Evolutionary conservation across 2,113 vertebrate species (phyloP), one percentile per base, ranked within the genome.

Genomic region (Rhadina sibilatrix): DNA sequence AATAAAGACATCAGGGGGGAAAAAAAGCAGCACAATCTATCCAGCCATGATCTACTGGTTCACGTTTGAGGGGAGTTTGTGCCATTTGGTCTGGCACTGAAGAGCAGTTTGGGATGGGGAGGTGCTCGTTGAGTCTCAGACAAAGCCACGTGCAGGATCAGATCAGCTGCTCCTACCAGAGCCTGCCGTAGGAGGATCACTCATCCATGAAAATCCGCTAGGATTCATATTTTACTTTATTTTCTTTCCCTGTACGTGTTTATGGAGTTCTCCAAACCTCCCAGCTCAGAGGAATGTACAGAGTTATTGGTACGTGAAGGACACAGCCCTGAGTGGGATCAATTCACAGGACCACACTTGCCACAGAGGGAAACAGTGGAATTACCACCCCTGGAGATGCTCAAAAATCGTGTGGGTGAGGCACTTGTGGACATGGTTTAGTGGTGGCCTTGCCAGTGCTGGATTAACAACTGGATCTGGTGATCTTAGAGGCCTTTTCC

Each of bases 241-340:
- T 83, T 71, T 53, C 5, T 70, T 88, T 49, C 31, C 21, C 21
- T 56, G 49, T 9, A 28, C 4, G 1, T 2, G 22, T 87, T 47
- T 17, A 9, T 5, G 4, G 4, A 6, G 21, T 2, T 60, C 6
- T 66, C 25, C 9, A 22, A 20, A 44, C 15, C 24, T 9, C 21
- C 56, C 38, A 38, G 38, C 35, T 69, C 38, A 65, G n/a, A 60
- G 7, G 12, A 64, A 33, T 19, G 27, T 2, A 3, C 24, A 27
- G 52, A 80, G 4, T 4, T 23, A 1, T 9, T 1, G 2, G 5
- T 23, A 1, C 11, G 8, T 25, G 38, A 30, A 38, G 46, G 87
- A 22, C 3, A 12, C 1, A 0, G 38, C 22, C 24, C 30, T n/a
- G 61, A 31, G n/a, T 3, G 24, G 38, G 53, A 22, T 47, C 7